Conservation (phyloP, 2,888 invertebrate genomes). For the Tholera decimalis region DNA sequence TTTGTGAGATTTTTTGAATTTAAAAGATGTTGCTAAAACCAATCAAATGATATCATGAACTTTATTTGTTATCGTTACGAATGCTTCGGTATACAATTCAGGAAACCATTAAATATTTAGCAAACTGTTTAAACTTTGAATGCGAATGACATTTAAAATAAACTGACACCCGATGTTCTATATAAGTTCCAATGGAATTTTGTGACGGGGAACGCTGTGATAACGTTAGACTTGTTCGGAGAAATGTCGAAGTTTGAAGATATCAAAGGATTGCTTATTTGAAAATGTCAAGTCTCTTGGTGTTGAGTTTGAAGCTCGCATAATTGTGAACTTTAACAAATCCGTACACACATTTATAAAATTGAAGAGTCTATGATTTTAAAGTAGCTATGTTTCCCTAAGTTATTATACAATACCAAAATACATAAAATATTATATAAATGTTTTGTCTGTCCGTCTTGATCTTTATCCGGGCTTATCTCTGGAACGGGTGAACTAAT, state of each 20-base stretch:
- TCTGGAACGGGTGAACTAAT: no score
- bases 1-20: no score
- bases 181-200: slow-evolving; percentile 54
- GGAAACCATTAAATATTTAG: neutral
- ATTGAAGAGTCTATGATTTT: no score
- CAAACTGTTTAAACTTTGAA: slow-evolving; percentile 21
- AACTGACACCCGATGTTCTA: slow-evolving; percentile 44
- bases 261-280: neutral
- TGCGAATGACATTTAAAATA: slow-evolving; percentile 31
- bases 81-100: neutral
- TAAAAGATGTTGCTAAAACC: neutral
- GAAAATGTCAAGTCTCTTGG: neutral
- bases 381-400: no score
- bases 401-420: no score
- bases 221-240: slow-evolving; percentile 5
- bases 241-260: slow-evolving; percentile 22
- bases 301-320: neutral
- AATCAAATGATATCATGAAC: neutral
- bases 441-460: no score
- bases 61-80: neutral
- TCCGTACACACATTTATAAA: no score
- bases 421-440: no score
- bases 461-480: no score
- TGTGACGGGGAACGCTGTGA: slow-evolving; percentile 23
- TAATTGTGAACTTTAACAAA: neutral